Evolutionary conservation across 2,888 invertebrate species (phyloP), one percentile per base, ranked within the genome.

Genomic region (Cheiracanthium punctorium): DNA sequence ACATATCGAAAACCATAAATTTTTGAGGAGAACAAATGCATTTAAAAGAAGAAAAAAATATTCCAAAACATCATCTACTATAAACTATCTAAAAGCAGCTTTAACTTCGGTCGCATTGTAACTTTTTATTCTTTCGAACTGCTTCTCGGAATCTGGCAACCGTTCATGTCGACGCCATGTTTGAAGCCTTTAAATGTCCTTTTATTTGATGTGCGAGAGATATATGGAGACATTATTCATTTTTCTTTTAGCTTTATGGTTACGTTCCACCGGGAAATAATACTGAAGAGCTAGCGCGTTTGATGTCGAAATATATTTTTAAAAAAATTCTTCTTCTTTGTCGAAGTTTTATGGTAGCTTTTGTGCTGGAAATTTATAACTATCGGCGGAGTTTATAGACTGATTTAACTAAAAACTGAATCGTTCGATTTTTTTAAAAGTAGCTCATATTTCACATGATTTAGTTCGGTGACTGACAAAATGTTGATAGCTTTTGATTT

Each of bases 141-240:
- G 24, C 30, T 48, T 20, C 30, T 67, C 24, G 8, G 24, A 84
- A 77, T 48, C 72, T 79, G 79, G 69, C 79, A 79, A 74, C 73
- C 10, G 30, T 30, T 70, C 70, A 37, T 75, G 75, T 75, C 75
- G 75, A 52, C 79, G 70, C 69, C 73, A 58, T 79, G 79, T 85
- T 79, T 70, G 73, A 74, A 64, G 74, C 32, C 37, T 73, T 80
- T 85, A 85, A 85, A 85, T 69, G 84, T 79, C 74, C 58, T 65
- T 77, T 74, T 85, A 85, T 85, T 79, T 85, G 84, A 85, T 79
- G 79, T 79, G 58, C 41, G 28, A 79, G 79, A 79, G 84, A 85
- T 70, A 79, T 85, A 85, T 79, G 14, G 58, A 17, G 73, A 29
- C 74, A 85, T 85, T 70, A 85, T 85, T 85, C 84, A 85, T 79